Percentiles rank a stretch among this genome's conserved stretches.
Evolutionary conservation across 2,113 vertebrate genomes (phyloP).

Genomic region (Tringa solitaria): DNA sequence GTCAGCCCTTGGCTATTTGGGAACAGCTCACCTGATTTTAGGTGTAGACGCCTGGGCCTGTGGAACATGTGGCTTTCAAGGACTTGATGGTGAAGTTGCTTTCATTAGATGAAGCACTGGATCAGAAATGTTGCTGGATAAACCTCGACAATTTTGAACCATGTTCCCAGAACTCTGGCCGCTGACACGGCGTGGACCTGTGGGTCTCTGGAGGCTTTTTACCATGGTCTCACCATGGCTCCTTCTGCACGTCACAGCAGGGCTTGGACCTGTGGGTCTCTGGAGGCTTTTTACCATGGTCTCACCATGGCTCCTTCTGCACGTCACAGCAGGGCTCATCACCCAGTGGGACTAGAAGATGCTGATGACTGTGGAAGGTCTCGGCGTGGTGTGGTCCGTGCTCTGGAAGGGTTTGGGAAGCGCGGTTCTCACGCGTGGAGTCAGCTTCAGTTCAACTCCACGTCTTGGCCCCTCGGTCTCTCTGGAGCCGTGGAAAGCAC

Average conservation of each 20-base stretch:
- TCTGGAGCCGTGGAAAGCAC: neutral
- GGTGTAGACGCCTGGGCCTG: neutral
- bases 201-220: neutral
- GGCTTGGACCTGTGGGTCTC: neutral
- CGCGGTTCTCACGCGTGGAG: accelerated
- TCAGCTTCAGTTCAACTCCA: neutral
- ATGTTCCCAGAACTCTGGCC: neutral
- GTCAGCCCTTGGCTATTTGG: neutral
- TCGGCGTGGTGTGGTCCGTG: neutral
- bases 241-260: neutral
- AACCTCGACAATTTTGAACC: neutral
- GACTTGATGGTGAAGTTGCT: neutral
- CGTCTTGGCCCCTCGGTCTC: accelerated
- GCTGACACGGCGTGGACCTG: accelerated
- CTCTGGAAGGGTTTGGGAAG: neutral
- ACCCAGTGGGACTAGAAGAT: neutral
- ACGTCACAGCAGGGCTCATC: neutral
- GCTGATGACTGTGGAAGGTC: neutral
- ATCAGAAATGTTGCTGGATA: neutral
- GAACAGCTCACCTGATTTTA: neutral
- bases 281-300: neutral
- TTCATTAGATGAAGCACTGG: neutral
- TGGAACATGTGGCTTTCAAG: neutral
- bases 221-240: neutral
- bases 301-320: neutral